These are phyloP conservation scores for Stenotaenia linearis DNA, from an alignment of 2,888 invertebrate genomes.

Conservation along the genomic window DNA sequence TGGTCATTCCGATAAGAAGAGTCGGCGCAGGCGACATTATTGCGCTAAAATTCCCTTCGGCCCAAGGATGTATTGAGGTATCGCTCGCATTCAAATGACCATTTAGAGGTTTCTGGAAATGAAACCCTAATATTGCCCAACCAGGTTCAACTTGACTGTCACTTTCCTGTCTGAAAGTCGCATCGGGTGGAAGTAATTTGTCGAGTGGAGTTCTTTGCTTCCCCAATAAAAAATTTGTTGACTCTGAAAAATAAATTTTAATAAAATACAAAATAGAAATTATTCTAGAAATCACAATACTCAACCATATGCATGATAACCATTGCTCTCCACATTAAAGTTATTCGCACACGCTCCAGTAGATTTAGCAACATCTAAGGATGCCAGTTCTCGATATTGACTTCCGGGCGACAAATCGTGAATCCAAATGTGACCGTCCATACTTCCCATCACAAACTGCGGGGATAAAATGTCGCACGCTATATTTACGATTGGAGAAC, in stretches of 20 bases:
- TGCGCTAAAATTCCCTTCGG: not conserved
- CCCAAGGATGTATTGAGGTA: not conserved
- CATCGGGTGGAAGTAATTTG: not conserved
- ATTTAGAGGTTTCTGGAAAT: not conserved
- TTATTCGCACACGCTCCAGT: not conserved
- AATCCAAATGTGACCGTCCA: constrained; percentile 28
- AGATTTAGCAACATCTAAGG: constrained; percentile 15
- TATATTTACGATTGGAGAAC: constrained; percentile 24
- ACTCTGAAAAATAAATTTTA: not conserved
- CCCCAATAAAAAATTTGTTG: not conserved
- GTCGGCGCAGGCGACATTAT: constrained; percentile 28
- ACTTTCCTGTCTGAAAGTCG: not conserved
- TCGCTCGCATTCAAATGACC: not conserved
- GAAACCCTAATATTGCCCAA: constrained; percentile 17
- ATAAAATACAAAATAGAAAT: not conserved
- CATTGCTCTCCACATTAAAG: not conserved
- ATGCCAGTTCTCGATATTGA: constrained; percentile 21
- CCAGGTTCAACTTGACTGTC: constrained; percentile 21
- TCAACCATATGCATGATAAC: not conserved
- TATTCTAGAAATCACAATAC: not conserved
- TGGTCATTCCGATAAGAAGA: constrained; percentile 19
- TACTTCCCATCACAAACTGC: constrained; percentile 21
- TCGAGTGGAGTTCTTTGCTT: not conserved
- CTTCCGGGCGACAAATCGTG: constrained; percentile 24
- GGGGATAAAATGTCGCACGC: constrained; percentile 11